Conservation (phyloP, 1,140 invertebrate genomes). For the Brachionus manjavacas region DNA sequence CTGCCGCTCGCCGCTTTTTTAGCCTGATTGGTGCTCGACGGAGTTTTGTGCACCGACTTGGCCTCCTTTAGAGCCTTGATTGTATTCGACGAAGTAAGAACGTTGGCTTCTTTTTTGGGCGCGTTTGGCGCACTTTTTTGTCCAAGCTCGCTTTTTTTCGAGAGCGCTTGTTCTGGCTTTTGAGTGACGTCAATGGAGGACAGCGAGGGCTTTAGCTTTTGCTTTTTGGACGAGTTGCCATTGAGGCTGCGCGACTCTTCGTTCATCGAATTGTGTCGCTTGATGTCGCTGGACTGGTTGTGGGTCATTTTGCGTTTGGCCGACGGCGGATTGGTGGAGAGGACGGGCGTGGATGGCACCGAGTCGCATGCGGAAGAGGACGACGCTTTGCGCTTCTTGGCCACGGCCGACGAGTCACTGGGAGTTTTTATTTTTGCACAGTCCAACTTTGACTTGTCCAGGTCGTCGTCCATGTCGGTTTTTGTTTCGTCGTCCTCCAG, state of each 20-base stretch:
- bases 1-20: background rate
- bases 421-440: background rate
- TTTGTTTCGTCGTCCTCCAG: background rate
- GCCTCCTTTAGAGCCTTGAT: background rate
- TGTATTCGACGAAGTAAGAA: background rate
- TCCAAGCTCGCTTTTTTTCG: background rate
- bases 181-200: background rate
- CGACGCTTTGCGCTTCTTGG: background rate
- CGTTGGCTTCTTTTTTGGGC: background rate
- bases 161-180: background rate
- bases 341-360: background rate
- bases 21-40: background rate
- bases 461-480: background rate
- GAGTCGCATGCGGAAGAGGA: background rate
- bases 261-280: background rate
- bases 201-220: background rate
- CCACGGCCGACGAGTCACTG: background rate
- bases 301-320: slow-evolving; percentile 16
- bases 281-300: background rate
- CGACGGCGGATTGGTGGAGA: background rate
- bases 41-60: background rate
- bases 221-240: slow-evolving; percentile 12
- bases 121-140: background rate
- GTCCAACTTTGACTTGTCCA: background rate
- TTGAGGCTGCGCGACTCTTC: background rate